Evolutionary conservation across 1,140 invertebrate genomes (phyloP).

Genomic region (Pollicipes pollicipes): DNA sequence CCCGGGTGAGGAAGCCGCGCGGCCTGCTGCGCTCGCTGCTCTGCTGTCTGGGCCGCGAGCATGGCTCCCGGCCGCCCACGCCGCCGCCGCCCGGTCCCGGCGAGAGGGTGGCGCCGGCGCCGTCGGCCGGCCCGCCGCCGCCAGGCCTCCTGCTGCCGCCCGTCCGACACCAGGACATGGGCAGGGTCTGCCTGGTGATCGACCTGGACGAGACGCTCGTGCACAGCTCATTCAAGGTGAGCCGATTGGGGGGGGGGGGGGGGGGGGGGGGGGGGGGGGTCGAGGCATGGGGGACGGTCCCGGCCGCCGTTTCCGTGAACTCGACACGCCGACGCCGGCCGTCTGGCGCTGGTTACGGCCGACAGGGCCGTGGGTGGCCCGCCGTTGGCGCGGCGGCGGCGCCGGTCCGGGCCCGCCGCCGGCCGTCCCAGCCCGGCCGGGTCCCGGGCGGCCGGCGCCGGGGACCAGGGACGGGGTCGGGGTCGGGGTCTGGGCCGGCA

Average conservation of each 20-base stretch:
- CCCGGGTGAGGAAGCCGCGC: conserved; percentile 2
- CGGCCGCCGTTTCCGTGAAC: neutral
- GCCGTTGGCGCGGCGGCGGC: no score
- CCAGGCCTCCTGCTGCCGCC: conserved; percentile 59
- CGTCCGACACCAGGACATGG: conserved; percentile 72
- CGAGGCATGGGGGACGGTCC: neutral
- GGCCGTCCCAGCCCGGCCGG: no score
- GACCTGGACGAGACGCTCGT: conserved; percentile 99
- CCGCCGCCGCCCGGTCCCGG: neutral
- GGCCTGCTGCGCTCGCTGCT: neutral
- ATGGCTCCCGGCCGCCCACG: conserved; percentile 3
- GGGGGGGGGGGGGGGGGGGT: no score
- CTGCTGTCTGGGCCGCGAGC: conserved; percentile 3
- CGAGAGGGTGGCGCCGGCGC: neutral
- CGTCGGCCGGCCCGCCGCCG: conserved; percentile 23
- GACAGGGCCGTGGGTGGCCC: no score
- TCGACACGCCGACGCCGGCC: neutral
- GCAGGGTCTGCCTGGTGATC: conserved; percentile 99
- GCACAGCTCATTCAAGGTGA: conserved; percentile 98
- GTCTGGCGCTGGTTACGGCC: neutral
- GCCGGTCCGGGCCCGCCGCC: no score
- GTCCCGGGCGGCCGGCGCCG: no score
- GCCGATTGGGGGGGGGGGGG: conserved; percentile 20
- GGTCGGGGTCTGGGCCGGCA: no score
- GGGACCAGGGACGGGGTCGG: no score